Percentiles rank a stretch among this genome's conserved stretches.
phyloP scores from a whole-genome alignment of 1,140 invertebrate genomes.

The Riptortus pedestris region DNA sequence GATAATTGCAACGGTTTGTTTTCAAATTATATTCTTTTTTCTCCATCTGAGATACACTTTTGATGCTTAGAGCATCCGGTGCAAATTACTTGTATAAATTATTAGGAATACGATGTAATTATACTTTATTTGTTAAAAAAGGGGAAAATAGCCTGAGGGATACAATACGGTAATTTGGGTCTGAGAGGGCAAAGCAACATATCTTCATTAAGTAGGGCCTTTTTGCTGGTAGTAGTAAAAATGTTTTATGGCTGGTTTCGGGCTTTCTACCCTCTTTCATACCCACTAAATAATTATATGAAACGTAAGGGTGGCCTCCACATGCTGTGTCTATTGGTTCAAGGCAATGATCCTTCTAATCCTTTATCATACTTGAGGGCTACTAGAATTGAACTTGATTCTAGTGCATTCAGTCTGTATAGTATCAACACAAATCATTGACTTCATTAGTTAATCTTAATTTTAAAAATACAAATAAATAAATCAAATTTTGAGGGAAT shows the following conservation, averaged over 20 bases:
- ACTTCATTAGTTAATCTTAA: too few species aligned
- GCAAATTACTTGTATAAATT: constrained; percentile 7
- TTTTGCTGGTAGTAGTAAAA: constrained; percentile 3
- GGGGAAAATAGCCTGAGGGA: neutral
- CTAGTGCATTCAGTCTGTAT: too few species aligned
- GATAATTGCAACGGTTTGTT: too few species aligned
- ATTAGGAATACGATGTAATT: constrained; percentile 2
- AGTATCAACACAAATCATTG: too few species aligned
- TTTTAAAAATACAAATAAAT: too few species aligned
- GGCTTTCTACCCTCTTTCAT: neutral
- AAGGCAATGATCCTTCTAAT: too few species aligned
- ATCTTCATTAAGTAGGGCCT: neutral
- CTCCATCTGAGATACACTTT: neutral
- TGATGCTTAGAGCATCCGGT: constrained; percentile 3
- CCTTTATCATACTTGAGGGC: too few species aligned
- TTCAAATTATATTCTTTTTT: neutral
- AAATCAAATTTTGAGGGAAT: too few species aligned
- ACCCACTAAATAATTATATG: neutral
- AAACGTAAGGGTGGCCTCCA: neutral
- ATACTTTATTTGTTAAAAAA: constrained; percentile 2
- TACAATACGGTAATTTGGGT: constrained; percentile 6
- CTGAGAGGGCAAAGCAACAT: neutral
- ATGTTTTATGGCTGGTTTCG: constrained; percentile 3
- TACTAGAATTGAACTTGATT: too few species aligned
- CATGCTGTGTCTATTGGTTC: too few species aligned